A percentile compares a stretch with the other conserved stretches of the same genome.
phyloP scores from a whole-genome alignment of 2,888 invertebrate genomes.

The Hyalella azteca region DNA sequence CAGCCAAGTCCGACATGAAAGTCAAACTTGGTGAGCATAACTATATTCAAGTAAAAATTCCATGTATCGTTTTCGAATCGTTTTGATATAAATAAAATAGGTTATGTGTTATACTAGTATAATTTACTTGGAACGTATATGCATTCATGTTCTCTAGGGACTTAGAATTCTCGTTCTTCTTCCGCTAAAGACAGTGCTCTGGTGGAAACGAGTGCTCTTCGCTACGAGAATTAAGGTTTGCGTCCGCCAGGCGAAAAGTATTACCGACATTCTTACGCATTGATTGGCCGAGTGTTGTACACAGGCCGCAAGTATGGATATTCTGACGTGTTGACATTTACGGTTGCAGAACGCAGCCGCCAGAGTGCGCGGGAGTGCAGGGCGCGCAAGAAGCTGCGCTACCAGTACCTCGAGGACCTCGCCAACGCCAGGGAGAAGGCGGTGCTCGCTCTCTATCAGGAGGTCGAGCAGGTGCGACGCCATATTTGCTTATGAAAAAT shows the following conservation, averaged over 20 bases:
- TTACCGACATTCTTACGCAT: background rate
- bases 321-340: no score
- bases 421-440: conserved; percentile 92
- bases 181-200: no score
- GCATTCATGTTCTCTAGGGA: no score
- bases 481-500: background rate
- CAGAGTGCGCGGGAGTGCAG: conserved; percentile 97
- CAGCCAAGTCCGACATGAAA: conserved; percentile 84
- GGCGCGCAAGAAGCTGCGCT: conserved; percentile 93
- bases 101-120: no score
- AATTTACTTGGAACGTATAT: no score
- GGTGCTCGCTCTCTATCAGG: conserved; percentile 82
- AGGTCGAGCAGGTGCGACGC: conserved; percentile 82
- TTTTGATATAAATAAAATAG: no score
- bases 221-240: no score
- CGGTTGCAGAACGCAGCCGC: conserved; percentile 88
- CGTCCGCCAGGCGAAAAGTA: background rate
- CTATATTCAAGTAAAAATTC: no score
- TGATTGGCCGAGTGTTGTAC: background rate
- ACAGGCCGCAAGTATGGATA: background rate
- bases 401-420: conserved; percentile 94
- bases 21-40: conserved; percentile 81
- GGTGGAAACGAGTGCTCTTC: no score
- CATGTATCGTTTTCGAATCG: no score
- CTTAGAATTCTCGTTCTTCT: no score